Conservation (phyloP, 2,113 vertebrate genomes). For the Stomatorhinus ivindoensis region DNA sequence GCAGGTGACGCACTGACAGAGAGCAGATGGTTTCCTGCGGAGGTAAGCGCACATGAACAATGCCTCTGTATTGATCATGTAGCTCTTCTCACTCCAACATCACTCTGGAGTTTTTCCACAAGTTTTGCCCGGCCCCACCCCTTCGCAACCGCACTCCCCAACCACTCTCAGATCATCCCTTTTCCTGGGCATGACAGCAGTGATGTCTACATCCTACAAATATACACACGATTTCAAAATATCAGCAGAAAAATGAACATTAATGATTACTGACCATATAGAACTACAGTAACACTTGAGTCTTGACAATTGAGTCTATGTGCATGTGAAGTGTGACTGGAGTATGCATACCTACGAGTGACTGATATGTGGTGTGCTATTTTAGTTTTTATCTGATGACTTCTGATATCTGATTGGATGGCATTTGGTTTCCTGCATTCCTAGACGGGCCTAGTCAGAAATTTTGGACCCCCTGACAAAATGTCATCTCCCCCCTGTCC, state of each 20-base stretch:
- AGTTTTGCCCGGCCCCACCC: conserved; percentile 28
- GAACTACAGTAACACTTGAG: neutral
- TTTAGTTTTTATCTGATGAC: neutral
- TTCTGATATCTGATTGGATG: neutral
- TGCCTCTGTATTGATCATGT: conserved; percentile 81
- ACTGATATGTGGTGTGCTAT: neutral
- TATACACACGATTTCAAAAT: neutral
- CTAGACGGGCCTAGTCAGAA: neutral
- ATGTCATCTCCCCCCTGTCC: neutral
- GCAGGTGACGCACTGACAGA: conserved; percentile 99
- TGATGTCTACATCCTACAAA: neutral
- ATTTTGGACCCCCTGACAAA: neutral
- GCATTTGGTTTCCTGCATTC: neutral
- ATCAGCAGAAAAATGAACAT: neutral
- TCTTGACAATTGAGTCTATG: neutral
- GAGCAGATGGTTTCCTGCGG: conserved; percentile 97
- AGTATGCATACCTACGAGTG: neutral
- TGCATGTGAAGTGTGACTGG: neutral
- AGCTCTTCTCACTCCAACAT: conserved; percentile 60
- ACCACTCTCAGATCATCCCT: neutral
- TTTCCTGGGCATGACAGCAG: neutral
- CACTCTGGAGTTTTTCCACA: conserved; percentile 43
- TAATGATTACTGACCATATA: neutral
- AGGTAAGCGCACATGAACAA: conserved; percentile 87
- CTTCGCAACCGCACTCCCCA: neutral